A percentile compares a stretch with the other conserved stretches of the same genome.
phyloP scores from a whole-genome alignment of 2,888 invertebrate species.

The Chloroclystis v-ata region DNA sequence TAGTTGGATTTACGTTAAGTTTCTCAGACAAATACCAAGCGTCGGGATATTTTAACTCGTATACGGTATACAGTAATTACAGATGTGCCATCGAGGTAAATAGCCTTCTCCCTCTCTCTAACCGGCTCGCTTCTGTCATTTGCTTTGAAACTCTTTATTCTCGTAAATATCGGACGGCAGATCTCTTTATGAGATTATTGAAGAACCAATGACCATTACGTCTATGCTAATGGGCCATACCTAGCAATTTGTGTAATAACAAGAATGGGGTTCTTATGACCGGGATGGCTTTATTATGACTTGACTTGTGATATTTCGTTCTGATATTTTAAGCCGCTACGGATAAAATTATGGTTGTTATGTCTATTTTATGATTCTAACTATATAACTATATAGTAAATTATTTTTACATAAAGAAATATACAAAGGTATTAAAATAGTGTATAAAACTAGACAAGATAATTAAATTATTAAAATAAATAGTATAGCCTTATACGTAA shows the following conservation, averaged over 20 bases:
- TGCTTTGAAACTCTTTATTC: conserved; percentile 57
- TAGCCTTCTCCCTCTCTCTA: conserved; percentile 56
- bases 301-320: conserved; percentile 29
- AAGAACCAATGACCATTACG: conserved; percentile 46
- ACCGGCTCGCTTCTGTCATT: conserved; percentile 59
- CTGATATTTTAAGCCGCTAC: neutral
- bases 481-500: too few species aligned
- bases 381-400: too few species aligned
- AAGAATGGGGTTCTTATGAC: conserved; percentile 22
- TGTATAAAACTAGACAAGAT: too few species aligned
- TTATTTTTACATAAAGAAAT: too few species aligned
- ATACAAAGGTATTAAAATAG: too few species aligned
- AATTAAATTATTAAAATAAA: too few species aligned
- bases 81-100: conserved; percentile 68
- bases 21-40: conserved; percentile 47
- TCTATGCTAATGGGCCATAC: conserved; percentile 52
- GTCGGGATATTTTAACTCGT: conserved; percentile 64
- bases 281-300: conserved; percentile 22
- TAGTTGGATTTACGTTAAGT: conserved; percentile 43
- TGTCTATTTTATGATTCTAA: too few species aligned
- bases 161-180: conserved; percentile 51
- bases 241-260: conserved; percentile 50
- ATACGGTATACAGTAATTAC: conserved; percentile 68
- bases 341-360: neutral
- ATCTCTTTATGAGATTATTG: conserved; percentile 52